These are phyloP conservation scores for Cephus pulcher DNA, from an alignment of 2,888 invertebrate genomes.

Conservation along the genomic window DNA sequence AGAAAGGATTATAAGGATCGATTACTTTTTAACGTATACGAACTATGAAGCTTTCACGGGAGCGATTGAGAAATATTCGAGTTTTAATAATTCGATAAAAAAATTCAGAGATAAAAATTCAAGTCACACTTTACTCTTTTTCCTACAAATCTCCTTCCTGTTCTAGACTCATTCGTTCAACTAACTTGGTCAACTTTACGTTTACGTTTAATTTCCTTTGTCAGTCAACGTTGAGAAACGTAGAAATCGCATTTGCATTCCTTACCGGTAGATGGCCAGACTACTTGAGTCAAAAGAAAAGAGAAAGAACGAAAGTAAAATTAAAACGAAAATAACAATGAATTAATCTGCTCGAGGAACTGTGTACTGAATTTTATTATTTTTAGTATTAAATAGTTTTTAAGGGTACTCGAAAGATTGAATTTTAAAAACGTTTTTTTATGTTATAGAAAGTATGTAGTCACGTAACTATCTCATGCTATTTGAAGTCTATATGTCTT, in stretches of 20 bases:
- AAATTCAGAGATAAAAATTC: background rate
- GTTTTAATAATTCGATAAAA: background rate
- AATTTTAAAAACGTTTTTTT: background rate
- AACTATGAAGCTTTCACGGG: background rate
- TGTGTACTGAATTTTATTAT: background rate
- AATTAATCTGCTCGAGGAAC: background rate
- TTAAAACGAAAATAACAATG: background rate
- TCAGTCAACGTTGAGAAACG: background rate
- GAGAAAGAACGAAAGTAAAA: background rate
- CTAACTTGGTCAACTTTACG: background rate
- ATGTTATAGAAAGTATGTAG: background rate
- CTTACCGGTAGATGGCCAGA: background rate
- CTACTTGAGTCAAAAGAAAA: background rate
- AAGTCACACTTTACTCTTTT: background rate
- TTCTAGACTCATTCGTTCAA: background rate
- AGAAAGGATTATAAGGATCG: background rate
- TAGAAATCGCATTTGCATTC: background rate
- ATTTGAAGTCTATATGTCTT: background rate
- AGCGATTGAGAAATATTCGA: background rate
- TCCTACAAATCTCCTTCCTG: background rate
- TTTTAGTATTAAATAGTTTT: background rate
- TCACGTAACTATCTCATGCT: background rate
- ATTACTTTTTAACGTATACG: background rate
- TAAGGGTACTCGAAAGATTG: background rate
- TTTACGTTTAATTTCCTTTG: background rate